A percentile compares a stretch with the other conserved stretches of the same genome.
These are phyloP conservation scores for Lacanobia oleracea DNA, from an alignment of 2,888 invertebrate species.

Conservation along the genomic window DNA sequence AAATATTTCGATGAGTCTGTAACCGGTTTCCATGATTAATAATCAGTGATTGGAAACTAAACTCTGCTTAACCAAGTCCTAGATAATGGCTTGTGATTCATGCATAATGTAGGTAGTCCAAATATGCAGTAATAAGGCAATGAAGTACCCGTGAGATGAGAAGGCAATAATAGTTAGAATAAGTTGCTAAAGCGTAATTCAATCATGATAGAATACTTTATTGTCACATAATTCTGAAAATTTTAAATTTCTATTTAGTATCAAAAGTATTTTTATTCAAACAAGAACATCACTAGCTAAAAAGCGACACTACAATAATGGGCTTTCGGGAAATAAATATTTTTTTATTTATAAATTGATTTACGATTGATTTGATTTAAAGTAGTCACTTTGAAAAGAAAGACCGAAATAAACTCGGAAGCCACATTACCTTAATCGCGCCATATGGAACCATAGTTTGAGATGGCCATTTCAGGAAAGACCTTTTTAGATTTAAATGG, in stretches of 20 bases:
- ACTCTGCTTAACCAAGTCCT: constrained; percentile 31
- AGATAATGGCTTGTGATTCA: constrained; percentile 22
- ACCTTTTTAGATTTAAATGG: neutral
- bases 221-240: no score
- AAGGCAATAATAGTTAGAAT: neutral
- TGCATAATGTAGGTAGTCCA: neutral
- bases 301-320: no score
- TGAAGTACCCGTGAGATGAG: neutral
- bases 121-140: neutral
- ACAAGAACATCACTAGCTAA: no score
- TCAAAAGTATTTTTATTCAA: no score
- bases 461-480: neutral
- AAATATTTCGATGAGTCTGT: constrained; percentile 51
- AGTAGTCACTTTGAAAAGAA: neutral
- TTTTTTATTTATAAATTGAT: neutral
- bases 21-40: constrained; percentile 54
- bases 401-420: neutral
- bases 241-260: no score
- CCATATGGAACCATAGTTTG: neutral
- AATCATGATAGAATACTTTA: neutral
- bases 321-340: neutral
- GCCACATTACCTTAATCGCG: no score
- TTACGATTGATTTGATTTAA: no score
- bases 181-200: neutral
- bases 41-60: constrained; percentile 30